Evolutionary conservation across 2,888 invertebrate species (phyloP).

Genomic region (Protodeltote pygarga): DNA sequence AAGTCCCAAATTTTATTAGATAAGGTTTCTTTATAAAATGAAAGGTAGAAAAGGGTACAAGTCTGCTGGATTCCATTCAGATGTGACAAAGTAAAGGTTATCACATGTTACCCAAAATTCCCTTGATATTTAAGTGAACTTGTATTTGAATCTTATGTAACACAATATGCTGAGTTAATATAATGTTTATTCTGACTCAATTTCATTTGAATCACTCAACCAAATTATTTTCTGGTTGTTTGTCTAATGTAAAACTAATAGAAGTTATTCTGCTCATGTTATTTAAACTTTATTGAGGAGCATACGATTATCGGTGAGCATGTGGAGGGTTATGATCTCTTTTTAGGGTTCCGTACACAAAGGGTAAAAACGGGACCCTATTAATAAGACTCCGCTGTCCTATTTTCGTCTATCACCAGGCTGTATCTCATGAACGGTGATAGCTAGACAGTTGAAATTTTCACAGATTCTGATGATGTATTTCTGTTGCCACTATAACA

Average conservation of each 20-base stretch:
- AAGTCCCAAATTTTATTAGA: conserved; percentile 14
- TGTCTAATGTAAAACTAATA: conserved; percentile 2
- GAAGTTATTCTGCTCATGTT: neutral
- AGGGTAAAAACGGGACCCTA: too few species aligned
- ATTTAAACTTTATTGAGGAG: conserved; percentile 7
- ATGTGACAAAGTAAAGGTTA: neutral
- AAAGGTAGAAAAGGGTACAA: conserved; percentile 16
- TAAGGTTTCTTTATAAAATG: conserved; percentile 5
- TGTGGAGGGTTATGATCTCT: too few species aligned
- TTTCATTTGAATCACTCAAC: neutral
- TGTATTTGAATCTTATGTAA: neutral
- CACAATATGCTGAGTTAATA: neutral
- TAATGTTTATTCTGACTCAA: conserved; percentile 11
- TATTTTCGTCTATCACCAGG: too few species aligned
- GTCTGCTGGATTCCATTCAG: conserved; percentile 4
- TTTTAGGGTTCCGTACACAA: too few species aligned
- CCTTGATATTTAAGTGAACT: neutral
- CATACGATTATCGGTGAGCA: conserved; percentile 11
- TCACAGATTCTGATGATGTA: too few species aligned
- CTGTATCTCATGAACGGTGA: too few species aligned
- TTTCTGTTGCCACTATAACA: too few species aligned
- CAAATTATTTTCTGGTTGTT: conserved; percentile 5
- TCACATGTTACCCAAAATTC: neutral
- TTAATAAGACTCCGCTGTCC: too few species aligned
- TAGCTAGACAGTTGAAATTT: too few species aligned